Evolutionary conservation across 2,888 invertebrate genomes (phyloP).

Genomic region (Subacronicta megacephala): DNA sequence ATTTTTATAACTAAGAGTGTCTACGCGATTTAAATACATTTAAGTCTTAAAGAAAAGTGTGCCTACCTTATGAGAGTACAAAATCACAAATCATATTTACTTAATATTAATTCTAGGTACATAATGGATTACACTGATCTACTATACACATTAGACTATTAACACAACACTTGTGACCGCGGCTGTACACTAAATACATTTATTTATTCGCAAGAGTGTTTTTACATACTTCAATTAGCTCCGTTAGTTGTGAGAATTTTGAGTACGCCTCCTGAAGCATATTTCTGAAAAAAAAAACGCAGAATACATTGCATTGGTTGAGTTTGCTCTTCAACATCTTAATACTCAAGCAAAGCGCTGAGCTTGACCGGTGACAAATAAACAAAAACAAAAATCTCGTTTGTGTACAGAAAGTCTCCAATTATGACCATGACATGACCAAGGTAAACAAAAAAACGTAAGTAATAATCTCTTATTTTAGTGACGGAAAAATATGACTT

Average conservation of each 20-base stretch:
- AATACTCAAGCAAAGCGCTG: no score
- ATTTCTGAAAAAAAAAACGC: slow-evolving; percentile 67
- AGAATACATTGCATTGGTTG: neutral
- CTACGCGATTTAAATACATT: slow-evolving; percentile 29
- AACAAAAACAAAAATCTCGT: no score
- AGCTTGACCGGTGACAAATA: no score
- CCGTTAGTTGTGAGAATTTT: slow-evolving; percentile 77
- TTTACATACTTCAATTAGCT: slow-evolving; percentile 75
- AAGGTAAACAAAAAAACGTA: no score
- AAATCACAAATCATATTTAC: slow-evolving; percentile 17
- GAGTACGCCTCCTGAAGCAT: slow-evolving; percentile 81
- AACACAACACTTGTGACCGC: slow-evolving; percentile 57
- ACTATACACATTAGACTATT: slow-evolving; percentile 39
- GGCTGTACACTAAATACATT: slow-evolving; percentile 54
- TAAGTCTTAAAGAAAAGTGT: slow-evolving; percentile 26
- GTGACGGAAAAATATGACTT: no score
- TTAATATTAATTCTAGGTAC: slow-evolving; percentile 34
- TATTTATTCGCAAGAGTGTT: slow-evolving; percentile 46
- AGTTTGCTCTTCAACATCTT: no score
- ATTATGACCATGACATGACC: no score
- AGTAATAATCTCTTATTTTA: no score
- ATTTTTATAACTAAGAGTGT: neutral
- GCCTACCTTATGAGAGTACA: slow-evolving; percentile 22
- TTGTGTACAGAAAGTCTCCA: no score
- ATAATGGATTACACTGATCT: slow-evolving; percentile 31